Percentiles rank a stretch among this genome's conserved stretches.
Conservation (phyloP, 1,140 invertebrate species). For the Heliconius nattereri region DNA sequence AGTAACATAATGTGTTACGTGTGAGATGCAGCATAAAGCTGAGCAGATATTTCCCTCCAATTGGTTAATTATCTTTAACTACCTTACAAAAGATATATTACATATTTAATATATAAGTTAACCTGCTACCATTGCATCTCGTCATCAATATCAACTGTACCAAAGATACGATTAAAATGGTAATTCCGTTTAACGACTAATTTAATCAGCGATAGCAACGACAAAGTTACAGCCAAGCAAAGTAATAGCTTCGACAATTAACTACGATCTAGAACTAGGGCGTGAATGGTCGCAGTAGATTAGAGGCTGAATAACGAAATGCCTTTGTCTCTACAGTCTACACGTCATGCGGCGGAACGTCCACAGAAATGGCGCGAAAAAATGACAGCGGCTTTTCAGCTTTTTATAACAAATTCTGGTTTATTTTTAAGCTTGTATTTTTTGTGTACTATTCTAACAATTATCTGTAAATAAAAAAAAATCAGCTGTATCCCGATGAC, state of each 20-base stretch:
- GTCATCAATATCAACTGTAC: not conserved
- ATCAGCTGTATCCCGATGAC: too few species aligned
- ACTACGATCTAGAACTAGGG: conserved; percentile 15
- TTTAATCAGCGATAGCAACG: not conserved
- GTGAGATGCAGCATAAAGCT: too few species aligned
- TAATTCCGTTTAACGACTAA: conserved; percentile 7
- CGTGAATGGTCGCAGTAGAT: conserved; percentile 16
- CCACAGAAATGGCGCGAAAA: conserved; percentile 11
- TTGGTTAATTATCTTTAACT: too few species aligned
- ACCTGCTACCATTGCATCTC: too few species aligned
- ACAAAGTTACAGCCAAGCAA: conserved; percentile 7
- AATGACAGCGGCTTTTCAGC: not conserved
- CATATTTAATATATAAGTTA: not conserved
- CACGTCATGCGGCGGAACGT: not conserved
- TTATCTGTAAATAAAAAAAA: too few species aligned
- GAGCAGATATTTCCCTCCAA: too few species aligned
- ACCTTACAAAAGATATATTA: not conserved
- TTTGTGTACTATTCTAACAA: not conserved
- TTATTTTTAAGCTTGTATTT: not conserved
- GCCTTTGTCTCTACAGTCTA: conserved; percentile 6
- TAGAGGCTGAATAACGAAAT: conserved; percentile 17
- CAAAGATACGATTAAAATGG: not conserved
- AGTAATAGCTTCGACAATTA: conserved; percentile 11
- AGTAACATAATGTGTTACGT: too few species aligned
- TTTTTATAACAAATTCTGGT: not conserved